Base-by-base conservation (phyloP, 2,113 vertebrate species). In the Panurus biarmicus region DNA sequence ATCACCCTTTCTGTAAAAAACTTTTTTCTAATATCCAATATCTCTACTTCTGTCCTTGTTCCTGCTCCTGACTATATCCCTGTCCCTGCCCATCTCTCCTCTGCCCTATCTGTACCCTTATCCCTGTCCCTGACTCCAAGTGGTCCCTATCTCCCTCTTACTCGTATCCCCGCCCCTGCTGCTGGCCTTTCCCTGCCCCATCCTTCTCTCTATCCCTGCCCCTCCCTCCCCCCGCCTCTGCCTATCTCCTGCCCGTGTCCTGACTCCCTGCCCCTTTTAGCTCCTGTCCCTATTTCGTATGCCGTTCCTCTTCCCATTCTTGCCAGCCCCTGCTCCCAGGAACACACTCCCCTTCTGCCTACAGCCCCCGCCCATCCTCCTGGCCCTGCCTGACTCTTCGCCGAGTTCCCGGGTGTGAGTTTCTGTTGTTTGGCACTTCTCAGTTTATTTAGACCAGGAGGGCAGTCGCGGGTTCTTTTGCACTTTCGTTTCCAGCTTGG, bases 401-500 rank as follows among this genome's bases (percentile, higher is more conserved):
- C 44, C 8, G 14, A 23, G 25, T 29, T 91, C 20, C 40, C 11
- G 10, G 47, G 29, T 11, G 4, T 6, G 22, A 33, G 33, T 36
- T 88, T 71, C 40, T 22, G 19, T 25, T 31, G 17, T 25, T n/a
- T 42, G 48, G 7, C 17, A 38, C 3, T 24, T 28, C 48, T 21
- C 21, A 3, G 20, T 35, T 76, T 62, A 23, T 69, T 35, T 16
- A 54, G 24, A 5, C 6, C 20, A 10, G 2, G 19, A 19, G 5
- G 4, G 28, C 28, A 40, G 9, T 35, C 29, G 3, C 18, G 21
- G 12, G 8, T 1, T 26, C 15, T 31, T 64, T 14, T 14, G 40
- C 28, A 45, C 45, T 96, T 94, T 95, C 92, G 72, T 89, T 96
- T 96, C 78, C 42, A 51, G 67, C 7, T 24, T 35, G 44, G 9